Base-by-base conservation (phyloP, 1,140 invertebrate species). In the Apis laboriosa region DNA sequence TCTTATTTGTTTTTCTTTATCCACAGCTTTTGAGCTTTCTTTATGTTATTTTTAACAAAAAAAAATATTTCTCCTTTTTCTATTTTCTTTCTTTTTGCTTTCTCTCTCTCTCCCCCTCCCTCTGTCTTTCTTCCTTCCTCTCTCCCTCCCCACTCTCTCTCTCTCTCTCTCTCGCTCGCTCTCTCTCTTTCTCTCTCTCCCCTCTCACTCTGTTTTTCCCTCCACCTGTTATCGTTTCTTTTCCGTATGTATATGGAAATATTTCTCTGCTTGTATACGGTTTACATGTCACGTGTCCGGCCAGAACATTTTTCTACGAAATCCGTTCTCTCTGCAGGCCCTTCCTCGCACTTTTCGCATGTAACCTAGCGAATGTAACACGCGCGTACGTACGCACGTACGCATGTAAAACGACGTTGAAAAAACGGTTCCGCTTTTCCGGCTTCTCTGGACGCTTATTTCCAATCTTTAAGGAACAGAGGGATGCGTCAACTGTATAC, bases 401-500 rank as follows among this genome's bases (percentile, higher is more conserved):
- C 68, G 80, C 60, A 28, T 74, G 68, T 64, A 43, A 43, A 43
- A 43, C 34, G 34, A 43, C 77, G 61, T 2, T n/a, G 58, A 71
- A 56, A 67, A 34, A 70, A n/a, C 2, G 66, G 61, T 86, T 75
- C 72, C 83, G 79, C 73, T 61, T 19, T 12, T 28, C 28, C 34
- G 34, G 34, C 34, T 34, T 28, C 34, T 55, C 67, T 68, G 56
- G 43, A 72, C 66, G 71, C 58, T 84, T 68, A 84, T 60, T 81
- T 74, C 79, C 83, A 49, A 17, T 2, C 75, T 85, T 88, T 85
- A 84, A 82, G 83, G 77, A 82, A 76, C 84, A 83, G 85, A 88
- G 90, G 84, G 88, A 90, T 92, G 91, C 92, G 93, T 93, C 92
- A 94, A 93, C 93, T 94, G 93, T 93, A 94, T 93, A 92, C 92